Percentiles rank a stretch among this genome's conserved stretches.
phyloP scores from a whole-genome alignment of 2,797 vertebrate species.

The Anguilla megastoma region DNA sequence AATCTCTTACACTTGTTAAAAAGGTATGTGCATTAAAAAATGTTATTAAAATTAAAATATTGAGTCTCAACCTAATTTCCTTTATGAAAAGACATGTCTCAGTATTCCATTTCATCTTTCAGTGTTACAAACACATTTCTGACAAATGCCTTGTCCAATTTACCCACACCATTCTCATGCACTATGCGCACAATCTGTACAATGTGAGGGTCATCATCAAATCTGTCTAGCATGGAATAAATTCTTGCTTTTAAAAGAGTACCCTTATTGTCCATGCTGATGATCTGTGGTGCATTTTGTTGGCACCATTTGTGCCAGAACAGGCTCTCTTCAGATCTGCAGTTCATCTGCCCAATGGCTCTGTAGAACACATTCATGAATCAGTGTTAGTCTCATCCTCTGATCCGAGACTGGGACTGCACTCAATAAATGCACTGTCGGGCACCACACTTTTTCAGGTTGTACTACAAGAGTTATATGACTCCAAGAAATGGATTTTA shows the following conservation, averaged over 20 bases:
- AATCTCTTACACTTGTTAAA: constrained; percentile 7
- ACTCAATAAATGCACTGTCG: not conserved
- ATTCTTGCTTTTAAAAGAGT: not conserved
- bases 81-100: not conserved
- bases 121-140: not conserved
- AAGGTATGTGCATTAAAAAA: constrained; percentile 15
- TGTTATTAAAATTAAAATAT: not conserved
- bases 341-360: constrained; percentile 71
- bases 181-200: not conserved
- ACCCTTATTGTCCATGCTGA: not conserved
- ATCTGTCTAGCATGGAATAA: not conserved
- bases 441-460: not conserved
- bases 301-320: not conserved
- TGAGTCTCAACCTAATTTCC: not conserved
- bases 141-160: not conserved
- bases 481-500: not conserved
- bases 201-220: not conserved
- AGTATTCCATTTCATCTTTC: too few relatives aligned
- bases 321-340: constrained; percentile 50
- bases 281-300: not conserved
- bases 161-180: not conserved
- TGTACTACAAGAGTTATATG: not conserved
- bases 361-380: constrained; percentile 49
- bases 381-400: not conserved
- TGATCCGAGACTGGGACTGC: not conserved